phyloP scores from a whole-genome alignment of 2,797 vertebrate genomes.

The Coilia nasus region DNA sequence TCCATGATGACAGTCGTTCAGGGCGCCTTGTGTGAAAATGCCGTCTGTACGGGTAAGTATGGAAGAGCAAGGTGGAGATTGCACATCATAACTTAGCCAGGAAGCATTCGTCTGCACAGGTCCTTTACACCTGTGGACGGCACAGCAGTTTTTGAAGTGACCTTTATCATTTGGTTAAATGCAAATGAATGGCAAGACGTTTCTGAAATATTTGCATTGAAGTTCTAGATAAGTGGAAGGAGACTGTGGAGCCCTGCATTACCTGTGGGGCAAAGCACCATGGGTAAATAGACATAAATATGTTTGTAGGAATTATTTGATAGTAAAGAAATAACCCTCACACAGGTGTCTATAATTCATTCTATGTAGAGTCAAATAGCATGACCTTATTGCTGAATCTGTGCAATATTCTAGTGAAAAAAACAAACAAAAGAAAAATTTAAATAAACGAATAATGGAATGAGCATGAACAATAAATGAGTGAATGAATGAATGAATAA shows the following conservation, averaged over 20 bases:
- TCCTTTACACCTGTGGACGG: constrained; percentile 54
- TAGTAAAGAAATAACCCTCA: neutral
- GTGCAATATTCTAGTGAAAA: neutral
- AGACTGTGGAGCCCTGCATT: constrained; percentile 38
- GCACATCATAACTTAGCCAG: constrained; percentile 30
- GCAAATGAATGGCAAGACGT: constrained; percentile 89
- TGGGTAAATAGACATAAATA: neutral
- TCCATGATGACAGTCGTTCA: constrained; percentile 70
- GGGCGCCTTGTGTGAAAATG: neutral
- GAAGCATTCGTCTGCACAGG: neutral
- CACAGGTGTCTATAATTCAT: neutral
- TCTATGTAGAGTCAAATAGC: neutral
- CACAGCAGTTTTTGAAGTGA: constrained; percentile 75
- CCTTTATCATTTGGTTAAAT: constrained; percentile 94
- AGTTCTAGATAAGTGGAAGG: constrained; percentile 73
- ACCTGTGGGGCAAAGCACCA: constrained; percentile 11
- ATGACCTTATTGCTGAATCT: neutral
- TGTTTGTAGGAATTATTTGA: neutral
- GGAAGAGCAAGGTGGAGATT: constrained; percentile 28
- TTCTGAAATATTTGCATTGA: constrained; percentile 90
- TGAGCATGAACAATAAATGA: too few species aligned
- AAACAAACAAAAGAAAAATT: neutral
- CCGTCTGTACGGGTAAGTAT: neutral
- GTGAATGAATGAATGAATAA: too few species aligned
- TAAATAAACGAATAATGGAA: too few species aligned